A percentile compares a stretch with the other conserved stretches of the same genome.
Evolutionary conservation across 2,888 invertebrate genomes (phyloP).

Genomic region (Rhabditoides inermis): DNA sequence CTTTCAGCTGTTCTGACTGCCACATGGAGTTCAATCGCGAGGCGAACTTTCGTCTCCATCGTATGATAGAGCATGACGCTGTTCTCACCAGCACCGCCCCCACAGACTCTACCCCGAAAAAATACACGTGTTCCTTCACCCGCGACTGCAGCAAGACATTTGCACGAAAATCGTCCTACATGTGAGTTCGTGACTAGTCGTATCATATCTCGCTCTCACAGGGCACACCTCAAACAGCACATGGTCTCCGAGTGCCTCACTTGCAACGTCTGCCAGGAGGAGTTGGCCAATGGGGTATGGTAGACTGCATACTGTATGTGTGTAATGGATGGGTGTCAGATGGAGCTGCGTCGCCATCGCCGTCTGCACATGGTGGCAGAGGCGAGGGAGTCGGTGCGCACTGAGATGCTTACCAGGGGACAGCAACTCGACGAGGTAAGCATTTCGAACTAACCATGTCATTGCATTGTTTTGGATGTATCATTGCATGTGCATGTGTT

Average conservation of each 20-base stretch:
- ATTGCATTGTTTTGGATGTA: too few species aligned
- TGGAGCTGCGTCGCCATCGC: slow-evolving; percentile 12
- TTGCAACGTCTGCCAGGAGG: slow-evolving; percentile 17
- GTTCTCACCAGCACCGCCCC: too few species aligned
- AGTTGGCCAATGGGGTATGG: slow-evolving; percentile 15
- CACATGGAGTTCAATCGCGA: slow-evolving; percentile 8
- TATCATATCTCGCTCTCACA: slow-evolving; percentile 12
- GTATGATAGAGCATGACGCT: slow-evolving; percentile 1
- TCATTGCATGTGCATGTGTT: too few species aligned
- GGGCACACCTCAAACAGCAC: slow-evolving; percentile 23
- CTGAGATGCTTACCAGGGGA: too few species aligned
- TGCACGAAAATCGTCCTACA: too few species aligned
- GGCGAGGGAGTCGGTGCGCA: slow-evolving; percentile 16
- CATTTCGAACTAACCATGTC: too few species aligned
- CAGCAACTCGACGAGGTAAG: too few species aligned
- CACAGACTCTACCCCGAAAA: too few species aligned
- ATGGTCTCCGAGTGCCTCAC: slow-evolving; percentile 9
- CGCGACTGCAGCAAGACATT: too few species aligned
- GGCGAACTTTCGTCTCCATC: slow-evolving; percentile 10
- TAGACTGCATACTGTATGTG: background rate
- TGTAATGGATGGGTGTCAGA: slow-evolving; percentile 12
- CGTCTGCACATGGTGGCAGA: slow-evolving; percentile 13
- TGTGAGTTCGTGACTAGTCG: too few species aligned
- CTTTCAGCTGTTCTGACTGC: slow-evolving; percentile 12
- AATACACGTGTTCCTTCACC: slow-evolving; percentile 6